Percentiles rank a stretch among this genome's conserved stretches.
These are phyloP conservation scores for Ceratina japonica DNA, from an alignment of 1,140 invertebrate species.

Conservation along the genomic window DNA sequence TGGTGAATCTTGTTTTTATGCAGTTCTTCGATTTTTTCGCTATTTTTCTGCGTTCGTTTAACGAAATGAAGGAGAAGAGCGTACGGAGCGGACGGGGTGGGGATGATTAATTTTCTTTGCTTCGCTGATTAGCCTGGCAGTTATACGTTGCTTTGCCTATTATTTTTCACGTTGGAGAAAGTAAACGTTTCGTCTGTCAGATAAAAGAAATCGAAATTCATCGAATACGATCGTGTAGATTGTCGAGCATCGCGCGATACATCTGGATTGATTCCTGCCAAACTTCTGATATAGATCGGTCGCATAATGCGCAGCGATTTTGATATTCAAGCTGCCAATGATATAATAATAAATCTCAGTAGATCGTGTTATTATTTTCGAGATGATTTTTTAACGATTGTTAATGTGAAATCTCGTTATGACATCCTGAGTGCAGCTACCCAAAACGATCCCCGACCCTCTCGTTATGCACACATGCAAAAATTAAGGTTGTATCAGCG, in stretches of 20 bases:
- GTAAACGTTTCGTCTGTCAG: conserved; percentile 16
- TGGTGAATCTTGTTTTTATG: conserved; percentile 46
- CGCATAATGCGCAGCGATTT: background rate
- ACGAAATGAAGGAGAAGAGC: background rate
- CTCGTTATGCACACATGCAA: too few relatives aligned
- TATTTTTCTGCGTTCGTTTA: conserved; percentile 41
- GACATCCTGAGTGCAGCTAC: too few relatives aligned
- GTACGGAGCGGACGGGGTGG: background rate
- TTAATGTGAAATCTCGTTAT: too few relatives aligned
- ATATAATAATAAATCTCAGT: too few relatives aligned
- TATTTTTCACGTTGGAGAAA: conserved; percentile 50
- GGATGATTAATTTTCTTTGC: conserved; percentile 53
- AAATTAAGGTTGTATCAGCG: too few relatives aligned
- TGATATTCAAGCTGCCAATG: too few relatives aligned
- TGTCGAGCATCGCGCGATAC: conserved; percentile 22
- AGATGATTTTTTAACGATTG: too few relatives aligned
- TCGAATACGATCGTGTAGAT: conserved; percentile 29
- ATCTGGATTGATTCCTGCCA: conserved; percentile 31
- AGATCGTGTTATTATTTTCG: too few relatives aligned
- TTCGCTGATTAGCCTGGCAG: conserved; percentile 64
- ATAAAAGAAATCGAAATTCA: conserved; percentile 22
- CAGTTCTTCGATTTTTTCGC: conserved; percentile 58
- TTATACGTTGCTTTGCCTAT: conserved; percentile 65
- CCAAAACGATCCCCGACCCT: too few relatives aligned
- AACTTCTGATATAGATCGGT: background rate